phyloP scores from a whole-genome alignment of 2,113 vertebrate species.

The Rhinoderma darwinii region DNA sequence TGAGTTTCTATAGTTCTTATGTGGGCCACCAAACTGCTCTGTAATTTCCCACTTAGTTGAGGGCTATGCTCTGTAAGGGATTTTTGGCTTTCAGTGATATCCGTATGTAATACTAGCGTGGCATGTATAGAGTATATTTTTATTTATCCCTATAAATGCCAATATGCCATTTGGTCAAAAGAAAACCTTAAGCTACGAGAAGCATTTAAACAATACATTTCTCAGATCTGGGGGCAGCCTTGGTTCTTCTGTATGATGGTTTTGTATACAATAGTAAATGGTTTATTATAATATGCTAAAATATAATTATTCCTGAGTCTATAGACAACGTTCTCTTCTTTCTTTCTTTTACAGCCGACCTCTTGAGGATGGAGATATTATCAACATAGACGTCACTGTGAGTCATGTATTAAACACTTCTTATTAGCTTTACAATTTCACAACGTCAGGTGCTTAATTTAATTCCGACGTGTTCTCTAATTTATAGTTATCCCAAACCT shows the following conservation, averaged over 20 bases:
- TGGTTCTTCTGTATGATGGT: background rate
- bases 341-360: conserved; percentile 84
- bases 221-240: background rate
- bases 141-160: background rate
- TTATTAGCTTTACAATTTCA: background rate
- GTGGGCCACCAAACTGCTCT: no score
- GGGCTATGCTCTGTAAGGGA: no score
- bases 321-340: conserved; percentile 62
- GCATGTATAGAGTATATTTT: no score
- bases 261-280: background rate
- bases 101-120: no score
- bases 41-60: no score
- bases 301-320: no score
- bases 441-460: background rate
- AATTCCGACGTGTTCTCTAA: background rate
- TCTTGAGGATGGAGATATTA: conserved; percentile 86
- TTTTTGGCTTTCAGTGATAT: no score
- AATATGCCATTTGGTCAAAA: background rate
- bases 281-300: background rate
- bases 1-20: no score
- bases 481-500: background rate
- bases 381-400: conserved; percentile 88
- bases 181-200: background rate
- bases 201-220: background rate
- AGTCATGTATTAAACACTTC: conserved; percentile 73